Conservation (phyloP, 2,888 invertebrate species). For the Heliconius ismenius region DNA sequence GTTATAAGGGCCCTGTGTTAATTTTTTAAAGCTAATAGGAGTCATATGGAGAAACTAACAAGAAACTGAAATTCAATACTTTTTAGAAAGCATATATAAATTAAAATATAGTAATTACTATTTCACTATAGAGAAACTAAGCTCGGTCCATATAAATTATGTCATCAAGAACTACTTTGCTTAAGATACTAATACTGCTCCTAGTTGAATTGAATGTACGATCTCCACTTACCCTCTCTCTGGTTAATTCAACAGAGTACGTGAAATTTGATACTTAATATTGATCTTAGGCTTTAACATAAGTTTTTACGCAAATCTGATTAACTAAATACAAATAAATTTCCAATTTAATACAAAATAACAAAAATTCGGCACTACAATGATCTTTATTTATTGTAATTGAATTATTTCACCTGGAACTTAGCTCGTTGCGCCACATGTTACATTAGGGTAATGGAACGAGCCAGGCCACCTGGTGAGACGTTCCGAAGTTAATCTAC, state of each 20-base stretch:
- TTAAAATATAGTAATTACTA: no score
- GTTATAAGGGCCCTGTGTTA: no score
- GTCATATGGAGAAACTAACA: no score
- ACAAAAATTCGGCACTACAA: slow-evolving; percentile 11
- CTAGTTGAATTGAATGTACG: not conserved
- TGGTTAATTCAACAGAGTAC: not conserved
- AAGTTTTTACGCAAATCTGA: not conserved
- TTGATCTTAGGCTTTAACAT: not conserved
- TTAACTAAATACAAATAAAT: not conserved
- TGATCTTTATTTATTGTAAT: slow-evolving; percentile 34
- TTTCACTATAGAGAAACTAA: no score
- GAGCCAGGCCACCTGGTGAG: slow-evolving; percentile 60
- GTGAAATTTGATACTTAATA: not conserved
- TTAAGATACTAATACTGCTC: not conserved
- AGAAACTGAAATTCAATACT: no score
- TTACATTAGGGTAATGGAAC: slow-evolving; percentile 51
- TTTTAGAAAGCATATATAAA: no score
- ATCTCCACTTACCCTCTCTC: not conserved
- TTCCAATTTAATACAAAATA: not conserved
- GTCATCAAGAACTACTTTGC: no score
- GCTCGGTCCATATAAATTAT: no score
- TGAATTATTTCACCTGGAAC: slow-evolving; percentile 44
- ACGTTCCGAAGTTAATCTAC: slow-evolving; percentile 56
- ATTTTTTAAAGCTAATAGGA: no score
- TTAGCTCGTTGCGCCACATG: slow-evolving; percentile 39